phyloP scores from a whole-genome alignment of 2,888 invertebrate species.

The Dascillus cervinus region DNA sequence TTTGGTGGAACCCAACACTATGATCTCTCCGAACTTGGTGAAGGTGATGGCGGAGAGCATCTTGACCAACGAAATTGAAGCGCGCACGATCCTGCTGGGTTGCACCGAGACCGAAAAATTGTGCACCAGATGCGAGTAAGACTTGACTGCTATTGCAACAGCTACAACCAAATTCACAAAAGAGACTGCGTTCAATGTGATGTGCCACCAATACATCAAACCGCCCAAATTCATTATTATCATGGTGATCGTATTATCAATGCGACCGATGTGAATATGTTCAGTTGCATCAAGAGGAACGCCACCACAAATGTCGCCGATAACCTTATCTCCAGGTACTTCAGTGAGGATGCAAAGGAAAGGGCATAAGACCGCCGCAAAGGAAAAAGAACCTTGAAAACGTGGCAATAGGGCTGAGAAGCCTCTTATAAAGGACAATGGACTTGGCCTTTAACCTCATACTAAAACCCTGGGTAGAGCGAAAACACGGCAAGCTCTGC shows the following conservation, averaged over 20 bases:
- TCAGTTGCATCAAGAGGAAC: conserved; percentile 89
- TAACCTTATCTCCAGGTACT: conserved; percentile 81
- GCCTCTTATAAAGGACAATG: too few species aligned
- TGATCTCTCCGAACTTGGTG: conserved; percentile 95
- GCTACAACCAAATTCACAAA: conserved; percentile 97
- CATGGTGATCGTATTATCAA: conserved; percentile 89
- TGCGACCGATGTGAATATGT: conserved; percentile 82
- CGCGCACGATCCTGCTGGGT: conserved; percentile 63
- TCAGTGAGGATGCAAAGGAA: conserved; percentile 72
- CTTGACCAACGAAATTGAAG: conserved; percentile 73
- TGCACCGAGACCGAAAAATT: conserved; percentile 78
- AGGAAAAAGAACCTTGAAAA: too few species aligned
- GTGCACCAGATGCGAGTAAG: conserved; percentile 95
- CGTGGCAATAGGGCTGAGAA: too few species aligned
- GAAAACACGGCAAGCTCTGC: conserved; percentile 53
- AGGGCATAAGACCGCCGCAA: too few species aligned
- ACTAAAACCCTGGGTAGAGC: conserved; percentile 90
- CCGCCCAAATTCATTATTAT: conserved; percentile 90
- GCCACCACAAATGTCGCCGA: conserved; percentile 92
- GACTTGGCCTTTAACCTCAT: too few species aligned
- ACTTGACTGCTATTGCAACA: conserved; percentile 98
- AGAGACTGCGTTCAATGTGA: conserved; percentile 93
- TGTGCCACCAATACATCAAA: conserved; percentile 95
- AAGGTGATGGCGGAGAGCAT: conserved; percentile 96
- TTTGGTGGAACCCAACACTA: conserved; percentile 94